Base-by-base conservation (phyloP, 1,140 invertebrate genomes). In the Colletes latitarsis region DNA sequence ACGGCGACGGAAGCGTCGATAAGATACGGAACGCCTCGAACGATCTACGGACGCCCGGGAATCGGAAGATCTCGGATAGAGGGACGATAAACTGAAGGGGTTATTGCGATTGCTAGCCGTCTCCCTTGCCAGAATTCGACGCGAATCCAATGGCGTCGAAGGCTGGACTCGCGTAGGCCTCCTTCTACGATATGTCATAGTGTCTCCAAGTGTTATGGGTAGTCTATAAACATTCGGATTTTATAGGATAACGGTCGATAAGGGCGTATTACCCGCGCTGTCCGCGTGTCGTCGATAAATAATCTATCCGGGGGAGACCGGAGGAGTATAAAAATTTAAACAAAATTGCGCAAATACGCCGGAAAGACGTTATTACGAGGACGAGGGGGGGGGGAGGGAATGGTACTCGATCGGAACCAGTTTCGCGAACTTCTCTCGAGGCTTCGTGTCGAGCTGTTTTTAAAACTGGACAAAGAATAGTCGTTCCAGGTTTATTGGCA, bases 211-310 rank as follows among this genome's bases (percentile, higher is more conserved):
- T 58, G 55, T 71, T 30, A 30, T 62, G 71, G 55, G 43, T 53
- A 83, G 55, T 84, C 30, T 17, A 83, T 78, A 70, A 83, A 83
- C 30, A 69, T 79, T 52, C 81, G 30, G 17, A 21, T 39, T 73
- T 72, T 74, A 70, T 66, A 70, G 64, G 30, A 43, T 83, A 74
- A 84, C 82, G 43, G 55, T 19, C 63, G 71, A 82, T 78, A 63
- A 73, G 46, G 55, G 67, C 41, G 30, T 30, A 49, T 70, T 46
- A 58, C 81, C 57, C 39, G 12, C 60, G 53, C 21, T 12, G 9
- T 41, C 19, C 63, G 41, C 9, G 63, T 57, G 68, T 46, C 41
- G 14, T 12, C 57, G 76, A 67, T 71, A 71, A 62, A 62, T 71
- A 77, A 76, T 68, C 53, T 57, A 46, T 43, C 43, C 8, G 30